Evolutionary conservation across 2,888 invertebrate genomes (phyloP), one percentile per base, ranked within the genome.

Genomic region (Drosophila ustulata): DNA sequence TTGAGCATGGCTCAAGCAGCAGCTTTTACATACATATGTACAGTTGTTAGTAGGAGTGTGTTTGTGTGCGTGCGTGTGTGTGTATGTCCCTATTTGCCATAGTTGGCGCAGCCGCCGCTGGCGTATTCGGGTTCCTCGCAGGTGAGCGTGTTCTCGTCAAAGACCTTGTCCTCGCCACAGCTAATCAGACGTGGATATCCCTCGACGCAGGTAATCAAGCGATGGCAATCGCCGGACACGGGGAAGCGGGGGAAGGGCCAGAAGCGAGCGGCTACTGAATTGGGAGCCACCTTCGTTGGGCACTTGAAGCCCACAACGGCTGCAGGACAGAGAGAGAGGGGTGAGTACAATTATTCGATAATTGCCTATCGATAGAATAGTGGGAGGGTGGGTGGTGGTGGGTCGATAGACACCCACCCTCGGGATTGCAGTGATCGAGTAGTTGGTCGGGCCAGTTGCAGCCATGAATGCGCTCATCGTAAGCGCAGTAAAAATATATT

Each of bases 391-490:
- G 39, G 8, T 9, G 2, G 3, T n/a, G 39, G 9, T 4, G n/a
- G n/a, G n/a, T 11, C 37, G 37, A 37, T 37, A 37, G 37, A 37
- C 9, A 32, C 62, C 69, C 93, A 96, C 96, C 96, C 94, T 97
- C 97, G 74, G 97, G 97, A 92, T 97, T 97, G 92, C 98, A 98
- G 91, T 94, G 95, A 63, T 97, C 97, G 73, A 96, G 93, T 45
- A 98, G 94, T 66, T 97, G 95, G 93, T 98, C 98, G 6, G 98
- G 98, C 98, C 98, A 98, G 92, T 98, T 97, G 94, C 98, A 98
- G 53, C 95, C 95, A 91, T 98, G 98, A 66, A 94, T 97, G 82
- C 96, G 95, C 55, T 96, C 96, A 86, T 98, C 97, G 92, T 98
- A 98, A 13, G 96, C 98, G 65, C n/a, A n/a, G n/a, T n/a, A n/a